These are phyloP conservation scores for Myocastor coypus DNA, from an alignment of 2,113 vertebrate genomes.

Conservation along the genomic window DNA sequence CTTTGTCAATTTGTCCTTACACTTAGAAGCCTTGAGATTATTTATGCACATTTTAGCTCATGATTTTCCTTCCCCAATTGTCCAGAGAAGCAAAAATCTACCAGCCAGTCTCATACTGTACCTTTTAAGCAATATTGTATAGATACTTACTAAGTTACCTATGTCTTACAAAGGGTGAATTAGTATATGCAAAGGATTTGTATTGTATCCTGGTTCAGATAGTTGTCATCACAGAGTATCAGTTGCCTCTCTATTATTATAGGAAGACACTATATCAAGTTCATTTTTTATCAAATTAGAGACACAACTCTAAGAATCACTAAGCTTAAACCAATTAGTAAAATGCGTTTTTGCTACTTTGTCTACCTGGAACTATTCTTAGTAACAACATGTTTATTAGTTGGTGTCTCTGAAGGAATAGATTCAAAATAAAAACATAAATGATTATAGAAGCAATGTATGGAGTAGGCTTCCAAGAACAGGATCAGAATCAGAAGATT, in stretches of 20 bases:
- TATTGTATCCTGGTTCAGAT: neutral
- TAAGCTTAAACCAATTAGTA: neutral
- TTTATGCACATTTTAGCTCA: neutral
- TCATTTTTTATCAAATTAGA: neutral
- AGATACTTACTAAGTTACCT: neutral
- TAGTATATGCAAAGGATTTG: neutral
- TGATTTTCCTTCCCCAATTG: neutral
- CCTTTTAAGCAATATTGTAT: neutral
- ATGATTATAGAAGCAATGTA: neutral
- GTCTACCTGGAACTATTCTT: neutral
- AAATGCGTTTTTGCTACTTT: neutral
- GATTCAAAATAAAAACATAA: neutral
- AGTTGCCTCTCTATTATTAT: neutral
- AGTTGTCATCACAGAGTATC: neutral
- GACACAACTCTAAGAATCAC: neutral
- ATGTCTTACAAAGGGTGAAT: too few relatives aligned
- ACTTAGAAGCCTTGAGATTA: neutral
- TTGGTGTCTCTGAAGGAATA: neutral
- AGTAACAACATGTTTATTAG: neutral
- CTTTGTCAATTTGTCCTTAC: neutral
- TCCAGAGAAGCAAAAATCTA: neutral
- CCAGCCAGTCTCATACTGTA: neutral
- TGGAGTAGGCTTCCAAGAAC: neutral
- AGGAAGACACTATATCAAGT: neutral
- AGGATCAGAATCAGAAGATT: neutral